Evolutionary conservation across 2,888 invertebrate genomes (phyloP).

Genomic region (Chymomyza amoena): DNA sequence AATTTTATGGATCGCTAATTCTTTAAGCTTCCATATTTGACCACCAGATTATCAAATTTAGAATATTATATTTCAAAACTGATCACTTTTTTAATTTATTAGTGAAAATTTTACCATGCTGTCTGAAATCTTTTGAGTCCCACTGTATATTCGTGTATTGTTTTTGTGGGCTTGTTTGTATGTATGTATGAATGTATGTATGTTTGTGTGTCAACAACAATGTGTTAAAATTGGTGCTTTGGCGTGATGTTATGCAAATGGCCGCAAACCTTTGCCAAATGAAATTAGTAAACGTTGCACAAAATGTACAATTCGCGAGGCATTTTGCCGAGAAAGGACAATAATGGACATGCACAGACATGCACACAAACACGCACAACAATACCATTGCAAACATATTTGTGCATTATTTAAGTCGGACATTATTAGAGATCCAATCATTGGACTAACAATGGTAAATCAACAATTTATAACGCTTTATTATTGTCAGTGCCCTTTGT

Average conservation of each 20-base stretch:
- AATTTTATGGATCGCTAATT: too few species aligned
- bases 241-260: conserved; percentile 13
- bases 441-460: not conserved
- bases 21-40: too few species aligned
- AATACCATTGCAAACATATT: not conserved
- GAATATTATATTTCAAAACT: too few species aligned
- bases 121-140: too few species aligned
- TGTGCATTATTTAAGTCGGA: not conserved
- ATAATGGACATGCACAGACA: conserved; percentile 14
- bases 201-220: conserved; percentile 4
- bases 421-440: not conserved
- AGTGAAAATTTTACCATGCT: too few species aligned
- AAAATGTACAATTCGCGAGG: conserved; percentile 11
- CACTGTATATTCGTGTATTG: not conserved
- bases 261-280: conserved; percentile 20
- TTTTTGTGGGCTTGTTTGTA: not conserved
- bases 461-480: not conserved
- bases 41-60: too few species aligned
- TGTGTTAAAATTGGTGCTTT: conserved; percentile 38
- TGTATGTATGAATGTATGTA: too few species aligned
- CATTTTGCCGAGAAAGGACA: conserved; percentile 12
- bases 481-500: not conserved
- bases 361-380: conserved; percentile 3
- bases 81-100: too few species aligned
- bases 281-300: conserved; percentile 28